phyloP scores from a whole-genome alignment of 35 echinoderm and acorn worm species.

The Ophioderma brevispina region DNA sequence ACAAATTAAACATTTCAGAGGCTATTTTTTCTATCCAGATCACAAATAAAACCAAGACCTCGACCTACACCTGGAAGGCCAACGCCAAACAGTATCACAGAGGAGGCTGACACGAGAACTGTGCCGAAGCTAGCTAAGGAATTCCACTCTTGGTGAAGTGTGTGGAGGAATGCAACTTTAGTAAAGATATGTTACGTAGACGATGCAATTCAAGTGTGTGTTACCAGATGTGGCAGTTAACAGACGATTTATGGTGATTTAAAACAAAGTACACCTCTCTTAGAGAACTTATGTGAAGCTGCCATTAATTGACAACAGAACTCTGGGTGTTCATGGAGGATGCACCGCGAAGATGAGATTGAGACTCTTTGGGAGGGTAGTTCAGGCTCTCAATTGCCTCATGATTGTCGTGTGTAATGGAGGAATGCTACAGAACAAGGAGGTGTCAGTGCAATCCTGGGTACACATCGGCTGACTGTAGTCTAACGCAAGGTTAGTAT shows the following conservation, averaged over 20 bases:
- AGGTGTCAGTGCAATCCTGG: constrained; percentile 71
- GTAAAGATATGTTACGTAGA: constrained; percentile 71
- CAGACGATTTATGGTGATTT: constrained; percentile 87
- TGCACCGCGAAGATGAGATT: not conserved
- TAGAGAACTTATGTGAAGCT: constrained; percentile 91
- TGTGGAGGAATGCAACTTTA: constrained; percentile 54
- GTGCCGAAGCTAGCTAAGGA: constrained; percentile 59
- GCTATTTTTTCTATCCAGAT: constrained; percentile 79
- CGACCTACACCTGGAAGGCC: constrained; percentile 58
- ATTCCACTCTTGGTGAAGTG: constrained; percentile 52
- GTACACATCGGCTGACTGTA: constrained; percentile 64
- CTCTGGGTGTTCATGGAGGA: constrained; percentile 15
- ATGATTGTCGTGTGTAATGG: constrained; percentile 85
- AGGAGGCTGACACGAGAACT: constrained; percentile 69
- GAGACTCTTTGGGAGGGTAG: constrained; percentile 23
- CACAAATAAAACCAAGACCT: constrained; percentile 42
- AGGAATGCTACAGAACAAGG: constrained; percentile 56
- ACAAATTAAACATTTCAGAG: constrained; percentile 6
- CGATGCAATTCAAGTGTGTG: constrained; percentile 87
- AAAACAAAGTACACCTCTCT: constrained; percentile 65
- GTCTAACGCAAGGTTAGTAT: constrained; percentile 52
- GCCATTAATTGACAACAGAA: constrained; percentile 59
- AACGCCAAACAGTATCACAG: constrained; percentile 81
- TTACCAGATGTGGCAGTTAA: constrained; percentile 85
- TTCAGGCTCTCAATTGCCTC: constrained; percentile 82